phyloP scores from a whole-genome alignment of 2,888 invertebrate species.

The Deroplatys truncata region DNA sequence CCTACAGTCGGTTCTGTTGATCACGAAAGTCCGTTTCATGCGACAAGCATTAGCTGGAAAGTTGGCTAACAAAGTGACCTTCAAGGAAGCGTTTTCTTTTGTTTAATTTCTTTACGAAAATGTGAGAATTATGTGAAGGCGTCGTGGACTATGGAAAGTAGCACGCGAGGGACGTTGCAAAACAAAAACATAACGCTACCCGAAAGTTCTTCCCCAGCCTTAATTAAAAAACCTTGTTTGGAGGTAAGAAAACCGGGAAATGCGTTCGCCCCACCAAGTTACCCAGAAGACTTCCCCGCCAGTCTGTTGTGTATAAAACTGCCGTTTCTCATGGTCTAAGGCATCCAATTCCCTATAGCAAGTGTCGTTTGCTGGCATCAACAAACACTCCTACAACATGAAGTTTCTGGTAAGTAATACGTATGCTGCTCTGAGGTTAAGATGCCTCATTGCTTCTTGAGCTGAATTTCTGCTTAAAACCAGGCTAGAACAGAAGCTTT shows the following conservation, averaged over 20 bases:
- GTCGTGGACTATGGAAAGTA: not conserved
- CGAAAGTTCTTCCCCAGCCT: not conserved
- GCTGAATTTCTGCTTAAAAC: too few relatives aligned
- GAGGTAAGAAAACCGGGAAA: not conserved
- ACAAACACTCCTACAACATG: not conserved
- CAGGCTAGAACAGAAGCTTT: too few relatives aligned
- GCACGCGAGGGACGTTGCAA: not conserved
- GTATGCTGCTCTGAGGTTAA: too few relatives aligned
- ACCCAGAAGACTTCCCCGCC: not conserved
- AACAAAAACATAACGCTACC: not conserved
- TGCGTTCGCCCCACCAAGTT: not conserved
- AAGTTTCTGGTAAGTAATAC: not conserved
- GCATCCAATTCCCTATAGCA: not conserved
- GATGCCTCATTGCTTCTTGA: too few relatives aligned
- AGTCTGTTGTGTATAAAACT: not conserved
- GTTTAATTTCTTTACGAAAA: not conserved
- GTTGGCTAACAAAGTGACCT: not conserved
- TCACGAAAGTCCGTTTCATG: not conserved
- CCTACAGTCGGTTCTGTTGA: too few relatives aligned
- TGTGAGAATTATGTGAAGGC: not conserved
- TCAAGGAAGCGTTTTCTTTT: not conserved
- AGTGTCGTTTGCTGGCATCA: not conserved
- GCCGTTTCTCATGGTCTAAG: not conserved
- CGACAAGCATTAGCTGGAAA: not conserved
- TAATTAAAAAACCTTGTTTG: not conserved